Evolutionary conservation across 2,797 vertebrate genomes (phyloP), one percentile per base, ranked within the genome.

Genomic region (Xenops minutus): DNA sequence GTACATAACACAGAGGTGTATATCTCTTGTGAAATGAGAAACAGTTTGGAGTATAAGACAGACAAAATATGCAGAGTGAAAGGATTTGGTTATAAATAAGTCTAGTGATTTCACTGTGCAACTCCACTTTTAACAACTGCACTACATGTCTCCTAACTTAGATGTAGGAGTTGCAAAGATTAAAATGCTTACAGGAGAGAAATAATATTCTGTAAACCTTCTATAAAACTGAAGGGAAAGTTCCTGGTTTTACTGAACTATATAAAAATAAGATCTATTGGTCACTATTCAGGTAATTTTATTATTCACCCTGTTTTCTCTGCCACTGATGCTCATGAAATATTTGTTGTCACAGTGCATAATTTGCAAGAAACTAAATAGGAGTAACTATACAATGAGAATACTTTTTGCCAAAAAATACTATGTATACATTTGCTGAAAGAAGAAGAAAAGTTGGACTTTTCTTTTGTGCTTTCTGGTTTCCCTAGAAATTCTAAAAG

Each of bases 401-500:
- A 37, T 3, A 54, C 2, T 5, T 44, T 79, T 81, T 56, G 4
- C 12, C 12, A 3, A 3, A 10, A 84, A 74, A 20, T 12, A 24
- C 18, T 37, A 7, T 9, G 21, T 15, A 63, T 44, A 12, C 2
- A 21, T 43, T 74, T 69, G 9, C 41, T 69, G 14, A 30, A n/a
- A 61, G 8, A 82, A 77, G 12, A 66, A 24, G 34, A 49, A 24
- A 64, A 84, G 16, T 41, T 49, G 58, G 7, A 56, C 27, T 61
- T n/a, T n/a, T n/a, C n/a, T n/a, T n/a, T n/a, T 2, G 12, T 6
- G 6, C 12, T 4, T 74, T 69, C 16, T n/a, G 5, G 14, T 2
- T 37, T 66, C 48, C 52, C 2, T 2, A 54, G 43, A 76, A 77
- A 77, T 62, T 44, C 43, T 58, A 12, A 52, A 71, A 77, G 5